A percentile compares a stretch with the other conserved stretches of the same genome.
These are phyloP conservation scores for Bombus balteatus DNA, from an alignment of 1,140 invertebrate genomes.

Conservation along the genomic window DNA sequence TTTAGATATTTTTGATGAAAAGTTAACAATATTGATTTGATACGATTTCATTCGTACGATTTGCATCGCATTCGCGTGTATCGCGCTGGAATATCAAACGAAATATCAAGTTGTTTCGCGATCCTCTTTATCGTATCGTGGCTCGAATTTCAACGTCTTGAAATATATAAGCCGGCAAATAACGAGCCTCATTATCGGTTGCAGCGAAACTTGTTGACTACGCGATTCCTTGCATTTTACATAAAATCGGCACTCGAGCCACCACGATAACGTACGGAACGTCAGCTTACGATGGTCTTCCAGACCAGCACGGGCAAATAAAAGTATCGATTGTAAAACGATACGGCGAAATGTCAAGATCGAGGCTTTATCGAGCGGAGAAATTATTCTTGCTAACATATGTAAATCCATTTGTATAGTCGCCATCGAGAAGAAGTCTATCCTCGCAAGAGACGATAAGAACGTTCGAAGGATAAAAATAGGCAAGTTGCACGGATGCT, in stretches of 20 bases:
- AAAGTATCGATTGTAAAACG: conserved; percentile 12
- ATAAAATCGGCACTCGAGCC: not conserved
- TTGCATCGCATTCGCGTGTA: too few species aligned
- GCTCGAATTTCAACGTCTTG: not conserved
- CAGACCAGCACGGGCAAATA: not conserved
- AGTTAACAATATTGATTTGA: not conserved
- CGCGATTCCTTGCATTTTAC: conserved; percentile 10
- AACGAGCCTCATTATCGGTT: not conserved
- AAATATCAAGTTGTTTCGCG: not conserved
- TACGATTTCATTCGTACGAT: too few species aligned
- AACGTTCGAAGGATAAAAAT: not conserved
- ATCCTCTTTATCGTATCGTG: too few species aligned
- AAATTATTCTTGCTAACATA: not conserved
- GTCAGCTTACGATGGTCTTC: not conserved
- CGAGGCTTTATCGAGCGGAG: conserved; percentile 19
- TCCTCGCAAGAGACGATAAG: not conserved
- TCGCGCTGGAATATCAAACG: not conserved
- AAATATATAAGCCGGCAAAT: not conserved
- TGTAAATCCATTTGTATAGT: not conserved
- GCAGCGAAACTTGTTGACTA: not conserved
- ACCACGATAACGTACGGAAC: not conserved
- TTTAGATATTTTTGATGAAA: not conserved
- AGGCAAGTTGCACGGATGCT: not conserved
- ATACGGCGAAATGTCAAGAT: conserved; percentile 34
- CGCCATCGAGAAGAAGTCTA: not conserved